Evolutionary conservation across 2,888 invertebrate species (phyloP).

Genomic region (Drosophila hamatofila): DNA sequence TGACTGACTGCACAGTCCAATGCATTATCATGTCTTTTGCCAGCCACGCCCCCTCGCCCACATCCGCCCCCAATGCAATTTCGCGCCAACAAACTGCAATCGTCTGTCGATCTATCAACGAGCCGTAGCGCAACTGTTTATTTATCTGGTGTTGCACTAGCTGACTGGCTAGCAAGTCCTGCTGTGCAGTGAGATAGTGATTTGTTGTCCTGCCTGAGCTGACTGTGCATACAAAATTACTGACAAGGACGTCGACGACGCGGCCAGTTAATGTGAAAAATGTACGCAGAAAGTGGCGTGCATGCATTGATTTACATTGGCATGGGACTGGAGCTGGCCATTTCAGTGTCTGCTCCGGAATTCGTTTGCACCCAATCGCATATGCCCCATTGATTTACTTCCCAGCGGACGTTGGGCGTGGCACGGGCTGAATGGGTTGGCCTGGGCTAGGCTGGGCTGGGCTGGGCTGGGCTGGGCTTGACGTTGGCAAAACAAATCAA

Average conservation of each 20-base stretch:
- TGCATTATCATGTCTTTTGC: conserved; percentile 48
- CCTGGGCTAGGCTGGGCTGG: conserved; percentile 5
- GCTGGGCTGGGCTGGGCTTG: conserved; percentile 17
- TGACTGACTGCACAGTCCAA: conserved; percentile 24
- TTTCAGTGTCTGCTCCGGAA: conserved; percentile 28
- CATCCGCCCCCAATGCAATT: conserved; percentile 37
- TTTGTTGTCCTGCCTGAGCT: conserved; percentile 70
- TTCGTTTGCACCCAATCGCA: conserved; percentile 53
- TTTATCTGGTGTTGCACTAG: conserved; percentile 48
- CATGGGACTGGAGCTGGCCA: neutral
- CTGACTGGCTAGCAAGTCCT: conserved; percentile 38
- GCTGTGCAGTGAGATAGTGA: conserved; percentile 61
- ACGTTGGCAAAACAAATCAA: conserved; percentile 65
- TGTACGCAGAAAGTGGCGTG: conserved; percentile 67
- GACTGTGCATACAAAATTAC: conserved; percentile 76
- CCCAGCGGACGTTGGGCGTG: conserved; percentile 32
- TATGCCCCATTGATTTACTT: conserved; percentile 68
- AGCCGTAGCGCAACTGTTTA: conserved; percentile 55
- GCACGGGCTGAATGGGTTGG: neutral
- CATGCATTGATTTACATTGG: conserved; percentile 67
- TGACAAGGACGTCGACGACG: conserved; percentile 58
- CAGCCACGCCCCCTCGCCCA: conserved; percentile 13
- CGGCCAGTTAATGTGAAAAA: conserved; percentile 77
- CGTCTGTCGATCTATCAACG: conserved; percentile 71
- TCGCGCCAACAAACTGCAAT: conserved; percentile 58